Base-by-base conservation (phyloP, 2,888 invertebrate species). In the Adelphocoris suturalis region DNA sequence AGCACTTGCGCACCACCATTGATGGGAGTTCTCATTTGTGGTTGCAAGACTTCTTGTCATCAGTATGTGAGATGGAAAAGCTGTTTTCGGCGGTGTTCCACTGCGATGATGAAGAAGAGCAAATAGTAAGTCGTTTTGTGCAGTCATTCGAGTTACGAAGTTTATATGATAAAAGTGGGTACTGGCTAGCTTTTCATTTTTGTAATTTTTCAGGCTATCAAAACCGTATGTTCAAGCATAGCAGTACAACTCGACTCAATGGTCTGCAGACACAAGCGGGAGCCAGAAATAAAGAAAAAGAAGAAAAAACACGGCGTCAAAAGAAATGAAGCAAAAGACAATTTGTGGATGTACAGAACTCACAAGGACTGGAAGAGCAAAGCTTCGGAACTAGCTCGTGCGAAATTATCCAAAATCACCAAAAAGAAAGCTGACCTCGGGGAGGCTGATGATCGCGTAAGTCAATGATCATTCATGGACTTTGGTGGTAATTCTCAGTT, bases 341-440 rank as follows among this genome's bases (percentile, higher is more conserved):
- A 90, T 57, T 68, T 90, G 27, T 90, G 90, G 90, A 90, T 90
- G 90, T 90, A 90, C 57, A 57, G 86, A 28, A 57, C 75, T 2
- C 90, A 85, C 37, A 85, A 75, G 16, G 82, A 81, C 13, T 90
- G 90, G 90, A 90, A 90, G 55, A 28, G 19, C 28, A 90, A 90
- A 78, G 90, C 90, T 7, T 85, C 90, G 0, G 90, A 90, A 57
- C 37, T 90, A 9, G 89, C 68, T 57, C 81, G 89, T 3, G 55
- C 28, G 16, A 81, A 68, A 27, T 48, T 61, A 0, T 12, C 82
- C 14, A 89, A 89, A 48, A 28, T 81, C 19, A 82, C 82, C 68
- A 89, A 75, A 23, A 89, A 89, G 55, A 89, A 84, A 57, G 47
- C 47, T 1, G 88, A 48, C 13, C 23, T 47, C 14, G 55, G 46